These are phyloP conservation scores for Alethe diademata DNA, from an alignment of 2,113 vertebrate genomes.

Conservation along the genomic window DNA sequence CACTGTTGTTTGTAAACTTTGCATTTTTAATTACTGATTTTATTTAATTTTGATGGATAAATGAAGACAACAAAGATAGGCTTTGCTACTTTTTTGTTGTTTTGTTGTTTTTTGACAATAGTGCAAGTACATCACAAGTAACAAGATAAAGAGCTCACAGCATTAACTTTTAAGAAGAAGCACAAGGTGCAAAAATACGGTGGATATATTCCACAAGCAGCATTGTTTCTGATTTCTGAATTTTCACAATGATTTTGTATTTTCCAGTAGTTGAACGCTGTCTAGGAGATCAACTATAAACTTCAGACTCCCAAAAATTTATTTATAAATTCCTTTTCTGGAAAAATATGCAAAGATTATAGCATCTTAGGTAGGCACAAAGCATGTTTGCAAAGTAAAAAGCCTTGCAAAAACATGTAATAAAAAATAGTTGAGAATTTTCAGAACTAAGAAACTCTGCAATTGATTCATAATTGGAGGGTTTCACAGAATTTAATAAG, in stretches of 20 bases:
- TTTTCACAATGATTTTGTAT: background rate
- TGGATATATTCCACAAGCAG: background rate
- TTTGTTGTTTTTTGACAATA: background rate
- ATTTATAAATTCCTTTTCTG: rapidly evolving
- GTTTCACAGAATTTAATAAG: background rate
- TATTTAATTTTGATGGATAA: background rate
- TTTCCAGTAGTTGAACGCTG: background rate
- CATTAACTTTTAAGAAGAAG: background rate
- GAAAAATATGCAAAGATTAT: background rate
- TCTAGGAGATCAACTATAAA: background rate
- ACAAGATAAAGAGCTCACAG: background rate
- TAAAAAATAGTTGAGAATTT: background rate
- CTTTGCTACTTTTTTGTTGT: background rate
- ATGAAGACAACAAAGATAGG: background rate
- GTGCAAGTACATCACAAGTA: background rate
- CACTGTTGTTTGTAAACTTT: background rate
- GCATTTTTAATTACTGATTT: background rate
- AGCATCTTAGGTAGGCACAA: background rate
- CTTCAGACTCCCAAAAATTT: background rate
- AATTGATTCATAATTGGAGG: background rate
- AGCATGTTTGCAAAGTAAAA: background rate
- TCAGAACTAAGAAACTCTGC: background rate
- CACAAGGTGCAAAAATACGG: background rate
- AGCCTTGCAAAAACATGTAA: background rate
- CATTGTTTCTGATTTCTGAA: background rate